Evolutionary conservation across 2,797 vertebrate species (phyloP), one percentile per base, ranked within the genome.

Genomic region (Heliangelus exortis): DNA sequence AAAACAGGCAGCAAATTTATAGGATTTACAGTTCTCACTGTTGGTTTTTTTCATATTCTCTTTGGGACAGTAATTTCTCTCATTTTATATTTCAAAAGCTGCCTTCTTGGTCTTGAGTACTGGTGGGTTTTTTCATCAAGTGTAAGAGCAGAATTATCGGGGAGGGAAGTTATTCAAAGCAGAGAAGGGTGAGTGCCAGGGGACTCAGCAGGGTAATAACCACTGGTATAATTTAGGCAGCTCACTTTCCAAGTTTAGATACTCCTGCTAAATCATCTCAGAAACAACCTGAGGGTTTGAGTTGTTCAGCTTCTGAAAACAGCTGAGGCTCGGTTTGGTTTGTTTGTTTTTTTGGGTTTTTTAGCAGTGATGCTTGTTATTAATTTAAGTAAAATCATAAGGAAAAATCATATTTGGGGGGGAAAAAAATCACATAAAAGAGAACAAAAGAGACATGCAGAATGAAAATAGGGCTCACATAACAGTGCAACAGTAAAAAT

Each of bases 1-100:
- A 90, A 92, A 94, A 68, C 29, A 72, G 57, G 83, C 67, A 84
- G 59, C 13, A 96, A 92, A 95, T 83, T 77, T 80, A 77, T 75
- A 63, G 25, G 66, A 51, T 86, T 77, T 91, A 53, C 78, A 84
- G 43, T 84, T 68, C 72, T 92, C 29, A 9, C 10, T 67, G 82
- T 71, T 89, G 62, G 0, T 55, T 92, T 94, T 93, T 72, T 78
- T 47, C 29, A n/a, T 90, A 55, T 76, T 91, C 92, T 79, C 67
- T 93, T 93, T 90, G 87, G 85, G 77, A 76, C 39, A 76, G 51
- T 92, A 82, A 91, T 88, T 91, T 57, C 47, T 89, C 34, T 84
- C 45, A 67, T 90, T 94, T 90, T 39, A 74, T 84, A 78, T 91
- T 90, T 86, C 87, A 69, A 61, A 92, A 89, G 33, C 63, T 2